Base-by-base conservation (phyloP, 2,797 vertebrate genomes). In the Coranthus polyacanthus region DNA sequence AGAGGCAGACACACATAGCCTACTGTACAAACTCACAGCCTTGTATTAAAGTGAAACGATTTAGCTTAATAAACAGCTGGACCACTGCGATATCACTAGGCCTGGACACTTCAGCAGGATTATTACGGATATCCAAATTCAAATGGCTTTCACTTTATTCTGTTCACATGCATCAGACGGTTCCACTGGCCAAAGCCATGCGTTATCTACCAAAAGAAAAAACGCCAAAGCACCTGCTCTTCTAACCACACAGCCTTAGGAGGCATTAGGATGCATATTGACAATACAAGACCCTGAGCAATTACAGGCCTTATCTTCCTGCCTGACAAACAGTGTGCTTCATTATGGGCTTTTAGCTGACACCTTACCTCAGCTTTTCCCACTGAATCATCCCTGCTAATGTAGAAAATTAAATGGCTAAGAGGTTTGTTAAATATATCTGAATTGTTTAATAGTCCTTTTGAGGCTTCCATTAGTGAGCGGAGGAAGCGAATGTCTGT, bases 291-390 rank as follows among this genome's bases (percentile, higher is more conserved):
- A 78, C 75, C 68, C 62, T 46, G 24, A 59, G 69, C 78, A 86
- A 87, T 89, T 89, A 89, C 64, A 82, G 71, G 68, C 62, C 75
- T 90, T 84, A 87, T 87, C 81, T 84, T 84, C 44, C 67, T 60
- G 57, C 44, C 75, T 80, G 81, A 85, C 70, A 86, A 86, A 87
- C 79, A 80, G 60, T 74, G 43, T 0, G 49, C 78, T 83, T 82
- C 81, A 89, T 88, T 83, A 84, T 72, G 45, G 68, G 82, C 82
- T 90, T 87, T 88, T 88, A 88, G 83, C 82, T 79, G 79, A 85
- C 83, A 85, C 80, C 83, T 80, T 75, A 34, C 77, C 74, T 59
- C 68, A 75, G 72, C 75, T 67, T 73, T 68, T 43, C 24, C 61
- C 74, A 68, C 24, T 84, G 79, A 84, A 77, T 79, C 77, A 85